Percentiles rank a stretch among this genome's conserved stretches.
Conservation (phyloP, 2,113 vertebrate genomes). For the Pimephales promelas region DNA sequence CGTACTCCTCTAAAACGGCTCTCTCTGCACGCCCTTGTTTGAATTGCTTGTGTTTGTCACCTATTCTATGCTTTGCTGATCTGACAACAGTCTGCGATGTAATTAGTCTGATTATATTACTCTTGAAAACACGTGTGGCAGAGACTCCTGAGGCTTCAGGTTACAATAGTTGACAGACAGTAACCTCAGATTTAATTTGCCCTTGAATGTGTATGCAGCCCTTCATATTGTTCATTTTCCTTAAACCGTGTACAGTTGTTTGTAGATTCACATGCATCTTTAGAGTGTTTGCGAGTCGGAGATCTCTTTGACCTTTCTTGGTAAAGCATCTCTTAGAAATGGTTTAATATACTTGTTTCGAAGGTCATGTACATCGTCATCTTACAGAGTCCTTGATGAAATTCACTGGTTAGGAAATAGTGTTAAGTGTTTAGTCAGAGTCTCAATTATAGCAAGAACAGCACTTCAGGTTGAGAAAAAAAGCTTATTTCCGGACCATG, state of each 20-base stretch:
- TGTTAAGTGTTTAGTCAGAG: conserved; percentile 1
- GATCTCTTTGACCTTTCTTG: neutral
- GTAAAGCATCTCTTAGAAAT: neutral
- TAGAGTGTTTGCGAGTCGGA: neutral
- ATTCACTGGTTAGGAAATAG: neutral
- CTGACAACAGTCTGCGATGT: neutral
- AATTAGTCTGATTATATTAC: neutral
- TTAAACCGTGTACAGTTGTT: neutral
- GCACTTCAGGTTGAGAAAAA: neutral
- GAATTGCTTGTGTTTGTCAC: neutral
- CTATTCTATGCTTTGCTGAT: neutral
- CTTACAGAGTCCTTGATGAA: neutral
- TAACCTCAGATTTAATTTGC: neutral
- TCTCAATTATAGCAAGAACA: neutral
- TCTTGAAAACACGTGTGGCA: neutral
- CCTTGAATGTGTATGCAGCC: neutral
- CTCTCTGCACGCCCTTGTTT: neutral
- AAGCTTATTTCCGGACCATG: neutral
- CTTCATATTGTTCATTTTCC: neutral
- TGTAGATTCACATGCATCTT: neutral
- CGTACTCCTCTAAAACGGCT: neutral
- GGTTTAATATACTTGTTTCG: neutral
- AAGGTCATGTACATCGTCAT: neutral
- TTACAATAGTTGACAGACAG: neutral
- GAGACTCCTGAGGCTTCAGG: neutral